Percentiles rank a stretch among this genome's conserved stretches.
Conservation (phyloP, 2,888 invertebrate species). For the Acutogordius australiensis region DNA sequence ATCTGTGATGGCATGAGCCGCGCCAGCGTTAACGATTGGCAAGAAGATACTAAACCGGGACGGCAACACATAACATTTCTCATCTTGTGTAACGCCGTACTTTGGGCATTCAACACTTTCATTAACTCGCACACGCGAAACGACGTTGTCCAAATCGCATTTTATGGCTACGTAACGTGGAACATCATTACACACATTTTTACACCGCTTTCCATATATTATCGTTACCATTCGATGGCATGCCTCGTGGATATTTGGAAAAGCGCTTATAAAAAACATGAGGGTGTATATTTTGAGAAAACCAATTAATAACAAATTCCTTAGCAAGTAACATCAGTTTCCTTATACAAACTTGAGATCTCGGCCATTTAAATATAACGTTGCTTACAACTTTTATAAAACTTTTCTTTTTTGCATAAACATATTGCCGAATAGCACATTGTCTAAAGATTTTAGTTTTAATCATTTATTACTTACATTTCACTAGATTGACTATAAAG, state of each 20-base stretch:
- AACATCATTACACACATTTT: slow-evolving; percentile 74
- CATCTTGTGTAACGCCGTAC: slow-evolving; percentile 44
- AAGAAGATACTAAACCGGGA: slow-evolving; percentile 39
- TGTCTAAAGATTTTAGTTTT: no score
- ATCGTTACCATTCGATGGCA: slow-evolving; percentile 34
- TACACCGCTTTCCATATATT: slow-evolving; percentile 70
- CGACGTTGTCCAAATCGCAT: slow-evolving; percentile 60
- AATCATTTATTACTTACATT: no score
- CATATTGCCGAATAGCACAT: no score
- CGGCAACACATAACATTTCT: slow-evolving; percentile 71
- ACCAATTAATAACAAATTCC: no score
- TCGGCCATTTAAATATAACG: no score
- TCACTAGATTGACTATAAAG: no score
- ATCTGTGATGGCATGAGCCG: slow-evolving; percentile 43
- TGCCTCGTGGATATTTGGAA: slow-evolving; percentile 89
- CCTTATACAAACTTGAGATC: no score
- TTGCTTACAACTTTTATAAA: no score
- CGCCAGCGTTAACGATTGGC: not conserved
- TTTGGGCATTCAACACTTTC: slow-evolving; percentile 73
- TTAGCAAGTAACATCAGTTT: no score
- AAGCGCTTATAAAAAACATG: slow-evolving; percentile 57
- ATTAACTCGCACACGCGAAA: slow-evolving; percentile 66
- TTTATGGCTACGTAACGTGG: slow-evolving; percentile 49
- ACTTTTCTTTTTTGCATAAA: no score
- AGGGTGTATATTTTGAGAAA: no score